Evolutionary conservation across 2,113 vertebrate genomes (phyloP).

Genomic region (Euleptes europaea): DNA sequence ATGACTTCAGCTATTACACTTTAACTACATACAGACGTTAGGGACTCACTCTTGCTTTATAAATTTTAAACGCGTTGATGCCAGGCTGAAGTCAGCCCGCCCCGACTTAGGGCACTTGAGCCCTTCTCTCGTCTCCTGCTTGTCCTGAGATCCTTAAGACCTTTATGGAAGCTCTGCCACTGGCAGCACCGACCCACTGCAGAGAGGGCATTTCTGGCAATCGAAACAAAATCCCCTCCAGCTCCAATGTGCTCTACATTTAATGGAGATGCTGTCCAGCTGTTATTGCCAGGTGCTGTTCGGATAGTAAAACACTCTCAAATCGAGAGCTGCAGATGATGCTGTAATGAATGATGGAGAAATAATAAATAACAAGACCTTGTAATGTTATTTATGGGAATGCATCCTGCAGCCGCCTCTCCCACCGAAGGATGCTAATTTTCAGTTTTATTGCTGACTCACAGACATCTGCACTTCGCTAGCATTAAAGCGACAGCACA

Average conservation of each 20-base stretch:
- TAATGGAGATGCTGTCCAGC: constrained; percentile 22
- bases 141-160: background rate
- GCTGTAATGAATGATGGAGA: constrained; percentile 10
- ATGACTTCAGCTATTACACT: too few species aligned
- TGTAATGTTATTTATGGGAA: background rate
- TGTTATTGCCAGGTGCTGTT: constrained; percentile 4
- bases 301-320: background rate
- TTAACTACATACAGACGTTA: too few species aligned
- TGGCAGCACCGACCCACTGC: background rate
- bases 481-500: constrained; percentile 2
- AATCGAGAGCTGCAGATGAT: background rate
- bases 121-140: background rate
- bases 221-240: background rate
- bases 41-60: too few species aligned
- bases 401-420: constrained; percentile 1
- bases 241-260: background rate
- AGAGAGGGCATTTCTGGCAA: accelerated
- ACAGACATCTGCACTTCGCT: background rate
- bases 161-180: background rate
- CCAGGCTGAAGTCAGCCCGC: background rate
- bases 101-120: background rate
- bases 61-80: too few species aligned
- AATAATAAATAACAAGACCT: background rate
- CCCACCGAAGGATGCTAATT: constrained; percentile 13
- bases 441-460: constrained; percentile 23